Evolutionary conservation across 2,113 vertebrate genomes (phyloP).

Genomic region (Larimichthys polyactis): DNA sequence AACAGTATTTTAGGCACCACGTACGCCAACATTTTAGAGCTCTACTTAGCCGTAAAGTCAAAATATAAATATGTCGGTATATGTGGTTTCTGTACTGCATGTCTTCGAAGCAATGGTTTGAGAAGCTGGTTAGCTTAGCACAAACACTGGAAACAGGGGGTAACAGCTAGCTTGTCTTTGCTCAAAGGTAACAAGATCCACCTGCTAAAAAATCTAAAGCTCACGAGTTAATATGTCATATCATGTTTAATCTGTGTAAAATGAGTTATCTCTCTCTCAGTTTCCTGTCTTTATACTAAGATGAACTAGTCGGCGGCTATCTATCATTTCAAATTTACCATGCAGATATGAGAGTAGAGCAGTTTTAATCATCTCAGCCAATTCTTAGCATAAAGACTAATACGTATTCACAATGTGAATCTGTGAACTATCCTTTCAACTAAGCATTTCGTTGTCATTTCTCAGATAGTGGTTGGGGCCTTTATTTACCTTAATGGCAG

Average conservation of each 20-base stretch:
- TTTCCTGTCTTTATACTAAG: background rate
- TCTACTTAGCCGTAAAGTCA: background rate
- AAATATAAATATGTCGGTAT: background rate
- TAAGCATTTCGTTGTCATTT: background rate
- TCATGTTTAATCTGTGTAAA: no score
- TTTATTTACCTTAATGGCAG: background rate
- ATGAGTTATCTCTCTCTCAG: no score
- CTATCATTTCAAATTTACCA: background rate
- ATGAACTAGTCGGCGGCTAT: no score
- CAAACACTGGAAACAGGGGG: background rate
- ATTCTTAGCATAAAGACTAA: no score
- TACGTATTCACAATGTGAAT: background rate
- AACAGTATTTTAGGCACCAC: constrained; percentile 24
- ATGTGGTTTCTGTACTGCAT: background rate
- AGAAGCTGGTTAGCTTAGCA: background rate
- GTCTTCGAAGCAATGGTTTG: background rate
- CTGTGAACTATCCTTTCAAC: background rate
- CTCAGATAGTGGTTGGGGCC: no score
- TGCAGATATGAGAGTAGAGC: background rate
- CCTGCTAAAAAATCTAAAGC: no score
- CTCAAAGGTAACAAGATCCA: background rate
- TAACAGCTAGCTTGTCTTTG: background rate
- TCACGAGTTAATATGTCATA: no score
- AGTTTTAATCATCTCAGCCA: no score
- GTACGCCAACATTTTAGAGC: background rate